Evolutionary conservation across 2,113 vertebrate genomes (phyloP).

Genomic region (Uropsilus gracilis): DNA sequence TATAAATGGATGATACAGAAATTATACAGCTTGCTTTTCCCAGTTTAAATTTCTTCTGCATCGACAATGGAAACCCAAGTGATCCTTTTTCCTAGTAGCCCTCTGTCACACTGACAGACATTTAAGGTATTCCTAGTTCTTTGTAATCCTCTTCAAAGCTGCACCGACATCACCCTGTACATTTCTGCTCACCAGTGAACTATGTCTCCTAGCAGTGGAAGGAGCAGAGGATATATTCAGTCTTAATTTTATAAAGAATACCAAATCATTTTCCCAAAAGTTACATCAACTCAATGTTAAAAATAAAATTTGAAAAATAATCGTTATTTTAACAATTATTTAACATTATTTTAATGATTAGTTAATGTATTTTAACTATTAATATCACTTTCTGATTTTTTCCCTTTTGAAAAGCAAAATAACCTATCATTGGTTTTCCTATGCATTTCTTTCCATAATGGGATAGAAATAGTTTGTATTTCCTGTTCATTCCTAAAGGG

Average conservation of each 20-base stretch:
- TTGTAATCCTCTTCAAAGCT: neutral
- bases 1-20: neutral
- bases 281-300: neutral
- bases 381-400: neutral
- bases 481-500: neutral
- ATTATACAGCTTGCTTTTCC: neutral
- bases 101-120: neutral
- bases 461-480: no score
- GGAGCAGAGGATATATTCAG: neutral
- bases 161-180: no score
- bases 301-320: neutral
- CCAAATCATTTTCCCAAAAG: neutral
- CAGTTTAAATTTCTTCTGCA: neutral
- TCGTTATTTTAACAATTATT: no score
- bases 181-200: neutral
- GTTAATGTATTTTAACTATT: no score
- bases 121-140: neutral
- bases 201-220: neutral
- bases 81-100: no score
- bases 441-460: neutral
- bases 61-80: neutral
- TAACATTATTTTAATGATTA: no score
- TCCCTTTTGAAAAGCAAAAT: neutral
- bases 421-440: neutral
- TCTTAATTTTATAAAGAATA: neutral